Conservation (phyloP, 2,888 invertebrate species). For the Priocnemis perturbator region DNA sequence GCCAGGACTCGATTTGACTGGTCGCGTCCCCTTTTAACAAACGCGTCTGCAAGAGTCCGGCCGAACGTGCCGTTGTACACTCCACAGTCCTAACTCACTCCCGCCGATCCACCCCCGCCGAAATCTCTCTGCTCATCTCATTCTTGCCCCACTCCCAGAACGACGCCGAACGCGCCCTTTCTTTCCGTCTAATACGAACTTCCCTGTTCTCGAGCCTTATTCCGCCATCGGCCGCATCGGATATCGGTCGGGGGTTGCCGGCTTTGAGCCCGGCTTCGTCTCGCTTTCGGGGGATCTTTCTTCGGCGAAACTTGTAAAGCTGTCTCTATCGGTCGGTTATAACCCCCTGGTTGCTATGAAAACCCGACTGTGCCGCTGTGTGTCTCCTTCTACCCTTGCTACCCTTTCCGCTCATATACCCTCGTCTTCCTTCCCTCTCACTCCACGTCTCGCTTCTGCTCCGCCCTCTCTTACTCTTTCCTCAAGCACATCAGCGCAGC, state of each 20-base stretch:
- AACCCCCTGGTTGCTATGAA: slow-evolving; percentile 32
- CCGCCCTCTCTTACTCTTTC: slow-evolving; percentile 6
- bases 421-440: background rate
- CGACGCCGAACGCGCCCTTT: slow-evolving; percentile 6
- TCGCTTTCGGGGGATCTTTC: slow-evolving; percentile 33
- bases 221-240: background rate
- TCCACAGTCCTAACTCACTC: slow-evolving; percentile 27
- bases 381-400: slow-evolving; percentile 2
- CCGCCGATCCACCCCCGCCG: slow-evolving; percentile 17
- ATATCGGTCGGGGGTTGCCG: slow-evolving; percentile 15
- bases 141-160: slow-evolving; percentile 1
- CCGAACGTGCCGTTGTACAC: slow-evolving; percentile 1
- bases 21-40: slow-evolving; percentile 24
- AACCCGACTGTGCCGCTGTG: slow-evolving; percentile 12
- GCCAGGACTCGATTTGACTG: slow-evolving; percentile 25
- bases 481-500: background rate
- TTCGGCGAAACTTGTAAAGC: slow-evolving; percentile 40
- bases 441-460: slow-evolving; percentile 9
- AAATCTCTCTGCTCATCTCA: slow-evolving; percentile 13
- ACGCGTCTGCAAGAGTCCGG: background rate
- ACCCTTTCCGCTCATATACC: background rate
- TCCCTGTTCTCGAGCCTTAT: slow-evolving; percentile 6
- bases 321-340: slow-evolving; percentile 34
- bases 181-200: slow-evolving; percentile 7
- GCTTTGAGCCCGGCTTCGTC: slow-evolving; percentile 23